Evolutionary conservation across 2,888 invertebrate genomes (phyloP), one percentile per base, ranked within the genome.

Genomic region (Brachyptera risi): DNA sequence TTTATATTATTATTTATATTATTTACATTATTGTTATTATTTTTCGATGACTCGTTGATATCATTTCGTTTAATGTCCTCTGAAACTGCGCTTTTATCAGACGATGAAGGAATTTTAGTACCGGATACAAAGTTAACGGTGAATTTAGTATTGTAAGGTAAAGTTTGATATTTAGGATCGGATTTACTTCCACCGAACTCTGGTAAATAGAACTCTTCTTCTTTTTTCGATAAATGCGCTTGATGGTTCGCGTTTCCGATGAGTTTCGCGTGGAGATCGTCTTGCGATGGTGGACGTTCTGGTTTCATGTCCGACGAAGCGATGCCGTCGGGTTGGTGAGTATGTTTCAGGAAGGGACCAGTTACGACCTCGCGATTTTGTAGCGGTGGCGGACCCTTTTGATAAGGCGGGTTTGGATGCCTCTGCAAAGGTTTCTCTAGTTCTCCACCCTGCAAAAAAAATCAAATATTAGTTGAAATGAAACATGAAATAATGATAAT

Each of bases 101-200:
- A 26, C 38, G 31, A 24, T 27, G 24, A 26, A 49, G 31, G 64
- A 67, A 50, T 54, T 38, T 59, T 59, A 3, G 54, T 54, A 21
- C 54, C 38, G 4, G 61, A 61, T 2, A 66, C 59, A 17, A 80
- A 77, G 75, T 84, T 79, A 19, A 85, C 78, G 15, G 87, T 85
- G 74, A 91, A 90, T 76, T 92, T 94, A 37, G 89, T 91, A 73
- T 87, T 94, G 77, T 92, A 90, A 68, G 94, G 93, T 76, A 94
- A 79, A 26, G 92, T 92, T 79, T 94, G 93, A 79, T 91, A 94
- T 77, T 92, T 96, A 42, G 88, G 92, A 75, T 94, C 92, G 60
- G 87, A 88, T 74, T 92, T 92, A 71, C 87, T 90, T 24, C 89
- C 84, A 63, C 84, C 83, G 72, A 90, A 89, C 71, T 88, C 85